Evolutionary conservation across 1,140 invertebrate genomes (phyloP).

Genomic region (Acromyrmex heyeri): DNA sequence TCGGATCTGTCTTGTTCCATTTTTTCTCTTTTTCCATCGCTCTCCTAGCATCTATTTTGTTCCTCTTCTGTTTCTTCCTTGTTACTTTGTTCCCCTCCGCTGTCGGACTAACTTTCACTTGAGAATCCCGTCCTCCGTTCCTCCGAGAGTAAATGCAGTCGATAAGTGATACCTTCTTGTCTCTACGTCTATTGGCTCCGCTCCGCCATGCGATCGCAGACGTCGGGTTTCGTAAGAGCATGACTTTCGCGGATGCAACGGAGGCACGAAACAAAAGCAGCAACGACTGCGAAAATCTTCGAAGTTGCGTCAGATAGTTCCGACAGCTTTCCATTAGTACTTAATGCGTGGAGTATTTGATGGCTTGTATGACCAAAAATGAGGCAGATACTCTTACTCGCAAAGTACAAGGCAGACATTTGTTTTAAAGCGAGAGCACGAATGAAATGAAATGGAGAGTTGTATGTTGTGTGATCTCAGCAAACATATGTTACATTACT

Average conservation of each 20-base stretch:
- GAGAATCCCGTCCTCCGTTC: conserved; percentile 1
- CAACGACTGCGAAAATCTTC: conserved; percentile 8
- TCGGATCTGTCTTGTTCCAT: not conserved
- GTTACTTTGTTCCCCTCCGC: not conserved
- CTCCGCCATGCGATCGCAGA: conserved; percentile 14
- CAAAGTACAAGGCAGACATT: not conserved
- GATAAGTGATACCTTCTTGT: conserved; percentile 49
- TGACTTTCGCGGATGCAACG: conserved; percentile 43
- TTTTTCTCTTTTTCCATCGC: not conserved
- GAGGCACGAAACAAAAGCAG: conserved; percentile 46
- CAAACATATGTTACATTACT: not conserved
- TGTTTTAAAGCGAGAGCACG: not conserved
- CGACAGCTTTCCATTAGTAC: not conserved
- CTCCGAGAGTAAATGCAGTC: conserved; percentile 24
- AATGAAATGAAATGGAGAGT: not conserved
- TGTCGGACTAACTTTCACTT: conserved; percentile 61
- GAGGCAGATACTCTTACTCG: not conserved
- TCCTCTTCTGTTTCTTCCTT: conserved; percentile 17
- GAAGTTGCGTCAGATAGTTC: not conserved
- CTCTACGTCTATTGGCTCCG: conserved; percentile 14
- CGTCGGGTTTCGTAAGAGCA: conserved; percentile 40
- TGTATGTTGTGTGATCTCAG: not conserved
- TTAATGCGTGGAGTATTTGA: not conserved
- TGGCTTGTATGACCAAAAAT: conserved; percentile 2
- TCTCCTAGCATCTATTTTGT: conserved; percentile 1